Conservation (phyloP, 2,888 invertebrate species). For the Eupithecia subfuscata region DNA sequence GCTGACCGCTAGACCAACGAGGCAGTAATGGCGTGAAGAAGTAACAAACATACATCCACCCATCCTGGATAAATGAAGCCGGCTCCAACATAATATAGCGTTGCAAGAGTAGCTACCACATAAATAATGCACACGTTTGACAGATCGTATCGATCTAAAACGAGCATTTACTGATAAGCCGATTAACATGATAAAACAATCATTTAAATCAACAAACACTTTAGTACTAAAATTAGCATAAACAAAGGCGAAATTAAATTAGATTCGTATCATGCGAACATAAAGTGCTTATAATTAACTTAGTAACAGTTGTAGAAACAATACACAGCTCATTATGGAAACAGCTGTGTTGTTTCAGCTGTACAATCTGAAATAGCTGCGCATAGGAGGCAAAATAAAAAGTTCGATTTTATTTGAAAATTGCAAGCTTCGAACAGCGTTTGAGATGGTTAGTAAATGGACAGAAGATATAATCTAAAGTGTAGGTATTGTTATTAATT, state of each 20-base stretch:
- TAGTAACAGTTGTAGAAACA: conserved; percentile 51
- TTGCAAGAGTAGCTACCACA: not conserved
- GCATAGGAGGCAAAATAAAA: not conserved
- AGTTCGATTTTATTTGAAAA: no score
- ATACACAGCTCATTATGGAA: conserved; percentile 23
- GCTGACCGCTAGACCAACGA: no score
- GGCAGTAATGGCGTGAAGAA: no score
- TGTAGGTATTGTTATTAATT: no score
- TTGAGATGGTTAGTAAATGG: no score
- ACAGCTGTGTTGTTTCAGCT: conserved; percentile 9
- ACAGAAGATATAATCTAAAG: no score
- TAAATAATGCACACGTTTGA: conserved; percentile 18
- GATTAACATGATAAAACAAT: conserved; percentile 55
- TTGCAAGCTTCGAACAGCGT: no score
- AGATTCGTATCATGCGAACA: conserved; percentile 61
- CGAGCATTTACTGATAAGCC: conserved; percentile 30
- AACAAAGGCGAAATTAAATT: conserved; percentile 49
- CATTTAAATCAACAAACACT: conserved; percentile 52
- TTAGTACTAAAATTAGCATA: conserved; percentile 49
- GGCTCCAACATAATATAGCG: not conserved
- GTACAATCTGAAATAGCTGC: not conserved
- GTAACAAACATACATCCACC: not conserved
- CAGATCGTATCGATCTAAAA: conserved; percentile 17
- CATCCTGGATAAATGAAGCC: not conserved
- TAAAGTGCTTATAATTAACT: conserved; percentile 65